phyloP scores from a whole-genome alignment of 2,888 invertebrate genomes.

The Rhagonycha lutea region DNA sequence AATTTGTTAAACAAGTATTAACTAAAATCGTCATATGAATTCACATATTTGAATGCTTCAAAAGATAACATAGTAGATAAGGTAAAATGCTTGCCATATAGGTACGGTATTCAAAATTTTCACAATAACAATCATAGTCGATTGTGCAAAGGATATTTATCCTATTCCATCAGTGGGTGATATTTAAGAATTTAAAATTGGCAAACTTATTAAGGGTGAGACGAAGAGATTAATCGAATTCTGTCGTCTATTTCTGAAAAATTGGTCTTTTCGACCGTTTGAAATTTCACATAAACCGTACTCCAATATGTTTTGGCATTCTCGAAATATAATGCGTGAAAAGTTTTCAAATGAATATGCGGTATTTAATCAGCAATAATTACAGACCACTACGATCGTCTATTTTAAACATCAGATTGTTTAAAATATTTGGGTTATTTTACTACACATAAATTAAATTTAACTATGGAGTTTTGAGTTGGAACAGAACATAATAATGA shows the following conservation, averaged over 20 bases:
- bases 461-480: neutral
- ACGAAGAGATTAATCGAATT: neutral
- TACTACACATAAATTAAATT: neutral
- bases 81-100: too few species aligned
- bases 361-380: too few species aligned
- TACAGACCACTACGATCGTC: neutral
- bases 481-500: neutral
- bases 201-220: too few species aligned
- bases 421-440: neutral
- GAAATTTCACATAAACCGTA: neutral
- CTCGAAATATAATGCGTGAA: neutral
- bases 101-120: too few species aligned
- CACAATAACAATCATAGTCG: too few species aligned
- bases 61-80: too few species aligned
- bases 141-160: too few species aligned
- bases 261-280: neutral
- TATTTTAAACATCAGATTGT: neutral
- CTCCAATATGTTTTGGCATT: neutral
- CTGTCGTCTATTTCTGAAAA: neutral
- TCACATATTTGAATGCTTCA: too few species aligned
- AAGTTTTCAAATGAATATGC: neutral
- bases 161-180: too few species aligned
- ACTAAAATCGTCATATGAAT: too few species aligned
- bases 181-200: too few species aligned
- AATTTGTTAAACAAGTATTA: too few species aligned